Percentiles rank a stretch among this genome's conserved stretches.
These are phyloP conservation scores for Nipponia nippon DNA, from an alignment of 2,113 vertebrate genomes.

Conservation along the genomic window DNA sequence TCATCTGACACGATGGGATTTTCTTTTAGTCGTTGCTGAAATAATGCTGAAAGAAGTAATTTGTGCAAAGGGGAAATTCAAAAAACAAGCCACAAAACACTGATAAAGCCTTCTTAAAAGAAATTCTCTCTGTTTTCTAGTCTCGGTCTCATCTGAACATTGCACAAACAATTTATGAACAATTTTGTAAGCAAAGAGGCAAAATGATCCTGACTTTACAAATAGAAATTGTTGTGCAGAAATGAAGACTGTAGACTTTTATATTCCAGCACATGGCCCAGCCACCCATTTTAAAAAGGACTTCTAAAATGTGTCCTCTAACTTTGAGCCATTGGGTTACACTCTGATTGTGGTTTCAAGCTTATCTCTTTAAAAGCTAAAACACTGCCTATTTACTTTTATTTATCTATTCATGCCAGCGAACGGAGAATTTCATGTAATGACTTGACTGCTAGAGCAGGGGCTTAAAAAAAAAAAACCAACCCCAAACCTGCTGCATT, in stretches of 20 bases:
- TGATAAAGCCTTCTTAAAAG: neutral
- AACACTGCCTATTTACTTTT: neutral
- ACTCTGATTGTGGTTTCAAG: neutral
- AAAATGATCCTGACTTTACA: neutral
- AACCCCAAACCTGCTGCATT: neutral
- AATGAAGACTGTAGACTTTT: neutral
- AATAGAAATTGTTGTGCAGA: neutral
- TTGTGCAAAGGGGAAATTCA: neutral
- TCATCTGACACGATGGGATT: slow-evolving; percentile 27
- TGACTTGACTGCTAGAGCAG: neutral
- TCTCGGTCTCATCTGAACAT: neutral
- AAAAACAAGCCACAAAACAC: neutral
- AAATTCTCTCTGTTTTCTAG: neutral
- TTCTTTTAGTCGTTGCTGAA: slow-evolving; percentile 34
- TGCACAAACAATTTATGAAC: neutral
- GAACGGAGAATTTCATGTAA: neutral
- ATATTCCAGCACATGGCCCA: neutral
- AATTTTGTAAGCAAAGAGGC: neutral
- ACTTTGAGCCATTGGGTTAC: neutral
- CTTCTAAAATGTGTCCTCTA: neutral
- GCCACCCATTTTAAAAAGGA: neutral
- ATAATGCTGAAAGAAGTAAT: neutral
- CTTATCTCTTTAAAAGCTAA: slow-evolving; percentile 31
- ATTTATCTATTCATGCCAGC: slow-evolving; percentile 42
- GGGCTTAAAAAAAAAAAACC: neutral